phyloP scores from a whole-genome alignment of 2,888 invertebrate species.

The Tinea trinotella region DNA sequence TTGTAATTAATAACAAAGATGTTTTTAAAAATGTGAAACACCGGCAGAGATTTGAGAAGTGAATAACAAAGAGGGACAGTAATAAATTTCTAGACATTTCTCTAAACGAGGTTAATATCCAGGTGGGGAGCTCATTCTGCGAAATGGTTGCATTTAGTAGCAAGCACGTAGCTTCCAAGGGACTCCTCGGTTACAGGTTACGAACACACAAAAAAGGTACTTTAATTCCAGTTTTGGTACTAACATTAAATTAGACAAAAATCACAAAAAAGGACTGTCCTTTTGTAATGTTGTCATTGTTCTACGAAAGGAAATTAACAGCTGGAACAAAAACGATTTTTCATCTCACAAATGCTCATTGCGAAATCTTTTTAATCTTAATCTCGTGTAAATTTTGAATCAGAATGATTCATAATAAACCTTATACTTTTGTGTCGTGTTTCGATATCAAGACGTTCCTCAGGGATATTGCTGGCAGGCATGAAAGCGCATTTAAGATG shows the following conservation, averaged over 20 bases:
- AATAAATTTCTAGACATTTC: constrained; percentile 40
- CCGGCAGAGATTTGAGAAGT: neutral
- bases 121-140: constrained; percentile 36
- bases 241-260: constrained; percentile 16
- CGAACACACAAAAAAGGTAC: constrained; percentile 14
- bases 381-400: constrained; percentile 3
- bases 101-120: constrained; percentile 40
- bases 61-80: constrained; percentile 24
- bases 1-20: neutral
- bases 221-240: constrained; percentile 1
- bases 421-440: neutral
- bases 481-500: constrained; percentile 26
- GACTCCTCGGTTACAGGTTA: constrained; percentile 12
- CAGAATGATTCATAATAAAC: neutral
- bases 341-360: constrained; percentile 2
- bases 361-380: constrained; percentile 8
- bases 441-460: constrained; percentile 12
- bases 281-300: constrained; percentile 11
- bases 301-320: constrained; percentile 16
- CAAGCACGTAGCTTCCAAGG: constrained; percentile 16
- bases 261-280: constrained; percentile 8
- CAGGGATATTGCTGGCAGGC: constrained; percentile 18
- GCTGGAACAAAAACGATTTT: constrained; percentile 15
- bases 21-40: neutral
- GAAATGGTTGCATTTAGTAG: constrained; percentile 34